phyloP scores from a whole-genome alignment of 2,888 invertebrate genomes.

The Drosophila mettleri region DNA sequence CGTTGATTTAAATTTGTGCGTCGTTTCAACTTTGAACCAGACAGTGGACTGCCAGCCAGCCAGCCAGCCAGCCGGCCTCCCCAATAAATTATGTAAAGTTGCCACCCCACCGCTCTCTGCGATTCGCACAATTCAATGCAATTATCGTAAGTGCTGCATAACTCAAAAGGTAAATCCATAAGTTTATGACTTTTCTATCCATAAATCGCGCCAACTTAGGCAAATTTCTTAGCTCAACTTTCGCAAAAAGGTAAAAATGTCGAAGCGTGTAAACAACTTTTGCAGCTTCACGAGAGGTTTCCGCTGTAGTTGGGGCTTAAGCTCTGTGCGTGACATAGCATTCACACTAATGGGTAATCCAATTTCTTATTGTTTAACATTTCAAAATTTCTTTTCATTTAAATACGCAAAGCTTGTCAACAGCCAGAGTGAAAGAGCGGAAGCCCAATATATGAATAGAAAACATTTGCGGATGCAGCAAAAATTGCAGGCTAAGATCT shows the following conservation, averaged over 20 bases:
- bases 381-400: neutral
- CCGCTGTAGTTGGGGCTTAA: neutral
- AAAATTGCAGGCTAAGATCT: neutral
- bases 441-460: neutral
- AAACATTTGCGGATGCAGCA: neutral
- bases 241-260: conserved; percentile 19
- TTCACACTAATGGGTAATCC: conserved; percentile 9
- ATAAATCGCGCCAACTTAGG: conserved; percentile 71
- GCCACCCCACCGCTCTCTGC: conserved; percentile 32
- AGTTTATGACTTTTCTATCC: conserved; percentile 75
- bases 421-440: neutral
- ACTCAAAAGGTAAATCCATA: conserved; percentile 76
- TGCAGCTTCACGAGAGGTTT: too few species aligned
- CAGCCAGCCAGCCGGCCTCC: conserved; percentile 25
- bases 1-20: conserved; percentile 79
- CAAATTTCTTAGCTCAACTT: conserved; percentile 57
- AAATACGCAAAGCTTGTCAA: conserved; percentile 9
- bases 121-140: conserved; percentile 66
- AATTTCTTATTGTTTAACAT: conserved; percentile 16
- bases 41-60: neutral
- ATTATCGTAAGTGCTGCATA: conserved; percentile 78
- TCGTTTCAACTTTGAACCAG: conserved; percentile 73
- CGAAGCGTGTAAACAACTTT: conserved; percentile 59
- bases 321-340: conserved; percentile 5
- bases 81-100: conserved; percentile 80